Evolutionary conservation across 2,797 vertebrate species (phyloP).

Genomic region (Picus viridis): DNA sequence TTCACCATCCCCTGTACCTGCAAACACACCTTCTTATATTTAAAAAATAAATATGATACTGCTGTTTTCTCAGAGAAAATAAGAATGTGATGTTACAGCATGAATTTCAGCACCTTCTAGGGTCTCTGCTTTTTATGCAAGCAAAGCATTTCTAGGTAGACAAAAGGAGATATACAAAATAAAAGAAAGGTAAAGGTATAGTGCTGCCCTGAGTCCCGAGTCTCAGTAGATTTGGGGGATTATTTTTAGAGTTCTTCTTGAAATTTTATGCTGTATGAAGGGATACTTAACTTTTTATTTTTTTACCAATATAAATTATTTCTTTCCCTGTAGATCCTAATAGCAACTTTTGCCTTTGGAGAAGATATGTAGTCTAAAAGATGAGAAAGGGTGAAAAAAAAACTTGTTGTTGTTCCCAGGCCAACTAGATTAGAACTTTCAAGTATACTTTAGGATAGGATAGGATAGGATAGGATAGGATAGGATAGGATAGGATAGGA

Average conservation of each 20-base stretch:
- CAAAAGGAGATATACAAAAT: background rate
- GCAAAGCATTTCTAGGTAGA: background rate
- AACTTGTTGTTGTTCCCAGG: background rate
- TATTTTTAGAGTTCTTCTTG: conserved; percentile 22
- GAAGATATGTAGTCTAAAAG: background rate
- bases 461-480: no score
- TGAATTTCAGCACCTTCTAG: background rate
- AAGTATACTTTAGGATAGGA: background rate
- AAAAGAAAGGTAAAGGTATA: background rate
- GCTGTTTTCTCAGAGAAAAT: background rate
- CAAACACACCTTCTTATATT: background rate
- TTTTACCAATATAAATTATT: background rate
- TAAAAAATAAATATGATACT: background rate
- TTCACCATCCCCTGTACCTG: no score
- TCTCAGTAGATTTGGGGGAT: background rate
- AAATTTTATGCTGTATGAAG: background rate
- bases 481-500: no score
- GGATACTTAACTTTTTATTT: background rate
- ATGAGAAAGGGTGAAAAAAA: background rate
- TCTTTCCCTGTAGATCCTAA: background rate
- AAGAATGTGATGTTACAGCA: background rate
- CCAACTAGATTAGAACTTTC: background rate
- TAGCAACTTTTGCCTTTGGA: background rate
- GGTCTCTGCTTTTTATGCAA: background rate
- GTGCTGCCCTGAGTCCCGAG: background rate